phyloP scores from a whole-genome alignment of 2,888 invertebrate species.

The Agapetus fuscipes region DNA sequence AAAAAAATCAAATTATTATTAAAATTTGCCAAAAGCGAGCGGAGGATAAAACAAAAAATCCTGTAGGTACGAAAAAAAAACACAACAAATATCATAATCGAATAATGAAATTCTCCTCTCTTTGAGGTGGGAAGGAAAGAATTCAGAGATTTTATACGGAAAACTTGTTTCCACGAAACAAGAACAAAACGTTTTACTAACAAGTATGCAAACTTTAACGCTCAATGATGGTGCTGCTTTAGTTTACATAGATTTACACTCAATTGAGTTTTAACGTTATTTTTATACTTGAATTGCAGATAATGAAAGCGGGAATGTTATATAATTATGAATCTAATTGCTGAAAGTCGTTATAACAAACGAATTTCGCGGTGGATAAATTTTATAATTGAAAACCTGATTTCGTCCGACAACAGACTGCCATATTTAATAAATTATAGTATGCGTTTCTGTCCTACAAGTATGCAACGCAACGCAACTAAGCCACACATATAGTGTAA shows the following conservation, averaged over 20 bases:
- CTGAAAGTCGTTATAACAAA: constrained; percentile 17
- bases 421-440: too few relatives aligned
- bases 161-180: constrained; percentile 1
- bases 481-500: too few relatives aligned
- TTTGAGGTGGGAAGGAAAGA: background rate
- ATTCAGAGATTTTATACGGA: too few relatives aligned
- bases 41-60: constrained; percentile 4
- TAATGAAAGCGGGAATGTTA: constrained; percentile 18
- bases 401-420: constrained; percentile 9
- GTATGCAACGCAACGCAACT: too few relatives aligned
- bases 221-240: too few relatives aligned
- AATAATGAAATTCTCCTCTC: constrained; percentile 6
- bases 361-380: constrained; percentile 16
- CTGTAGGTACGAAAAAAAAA: constrained; percentile 5
- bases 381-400: constrained; percentile 21
- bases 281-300: too few relatives aligned
- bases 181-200: too few relatives aligned
- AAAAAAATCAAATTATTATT: constrained; percentile 4
- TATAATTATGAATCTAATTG: constrained; percentile 21
- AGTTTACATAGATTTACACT: too few relatives aligned
- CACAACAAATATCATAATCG: constrained; percentile 3
- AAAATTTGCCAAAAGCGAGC: constrained; percentile 3
- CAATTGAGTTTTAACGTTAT: too few relatives aligned
- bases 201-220: too few relatives aligned
- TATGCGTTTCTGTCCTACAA: too few relatives aligned